Evolutionary conservation across 2,113 vertebrate genomes (phyloP), one percentile per base, ranked within the genome.

Genomic region (Sprattus sprattus): DNA sequence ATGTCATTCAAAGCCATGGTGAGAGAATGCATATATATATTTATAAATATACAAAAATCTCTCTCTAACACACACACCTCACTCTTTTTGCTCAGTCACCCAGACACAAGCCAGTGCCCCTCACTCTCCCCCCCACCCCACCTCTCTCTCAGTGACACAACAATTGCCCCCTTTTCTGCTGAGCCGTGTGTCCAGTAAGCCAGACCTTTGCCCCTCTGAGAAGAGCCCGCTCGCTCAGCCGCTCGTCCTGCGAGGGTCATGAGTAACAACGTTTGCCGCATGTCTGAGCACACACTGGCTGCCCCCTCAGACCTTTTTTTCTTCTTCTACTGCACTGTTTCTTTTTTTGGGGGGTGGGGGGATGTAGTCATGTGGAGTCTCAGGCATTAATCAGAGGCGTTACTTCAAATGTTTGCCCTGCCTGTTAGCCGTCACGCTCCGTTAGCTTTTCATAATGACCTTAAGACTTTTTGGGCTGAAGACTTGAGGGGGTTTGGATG

Each of bases 121-220:
- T 39, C 67, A 28, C 67, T 39, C 67, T 11, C 67, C 28, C 13
- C 67, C 13, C 25, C 45, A 49, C 52, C 25, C 45, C 71, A 39
- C 67, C 50, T 52, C 50, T 86, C 50, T 46, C 81, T 75, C 39
- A 85, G 28, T 82, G 82, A 86, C 85, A 86, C 75, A 83, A 86
- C 75, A 83, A 83, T 71, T 52, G 64, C 60, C 80, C 45, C 47
- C 64, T 71, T 39, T 78, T 84, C 84, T 81, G 80, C 83, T 82
- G 45, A 85, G 60, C 60, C 82, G 46, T 80, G 82, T 81, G 75
- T 83, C 82, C 85, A 82, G 45, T 87, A 86, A 67, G 85, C 50
- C 86, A 86, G 85, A 90, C 86, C 83, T 87, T 89, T 90, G 87
- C 84, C 86, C 85, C 82, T 67, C 86, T 64, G 47, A 25, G 52